Base-by-base conservation (phyloP, 2,888 invertebrate species). In the Oithona nana region DNA sequence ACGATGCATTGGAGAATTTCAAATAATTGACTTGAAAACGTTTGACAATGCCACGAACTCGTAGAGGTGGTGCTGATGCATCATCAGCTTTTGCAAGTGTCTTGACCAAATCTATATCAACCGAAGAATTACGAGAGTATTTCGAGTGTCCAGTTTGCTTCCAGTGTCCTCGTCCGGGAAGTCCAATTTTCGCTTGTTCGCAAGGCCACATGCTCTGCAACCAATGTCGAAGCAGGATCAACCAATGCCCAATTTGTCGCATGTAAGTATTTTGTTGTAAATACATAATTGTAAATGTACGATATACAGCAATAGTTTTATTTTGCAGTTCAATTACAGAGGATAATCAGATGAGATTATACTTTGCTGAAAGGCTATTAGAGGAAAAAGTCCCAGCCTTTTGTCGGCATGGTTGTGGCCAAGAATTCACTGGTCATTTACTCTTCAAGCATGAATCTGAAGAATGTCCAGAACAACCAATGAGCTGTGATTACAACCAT, bases 121-220 rank as follows among this genome's bases (percentile, higher is more conserved):
- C 20, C 26, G 59, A 50, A 26, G 28, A 26, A 20, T 16, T 59
- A 13, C 48, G 29, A 50, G 49, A 39, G 49, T 49, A 59, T 13
- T 59, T 59, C 24, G 59, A 59, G 49, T 59, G 59, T 49, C 59
- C 59, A 13, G 50, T 59, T 28, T 59, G 59, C 50, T 59, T 49
- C n/a, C 24, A 50, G n/a, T 20, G 49, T 22, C 49, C 48, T 8
- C 22, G 49, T 20, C 26, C 57, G 24, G 54, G 24, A 1, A 22
- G 50, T 22, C 59, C 59, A 49, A 59, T 59, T 3, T 59, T 48
- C n/a, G 28, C 24, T 20, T 59, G 59, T 26, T 22, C 26, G 4
- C 16, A 24, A 13, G 59, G 59, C 16, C 59, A 59, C 28, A 48
- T 59, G 50, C 22, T 59, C 3, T 59, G 59, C 50, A 24, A 24